These are phyloP conservation scores for Scyliorhinus canicula DNA, from an alignment of 2,797 vertebrate genomes.

Conservation along the genomic window DNA sequence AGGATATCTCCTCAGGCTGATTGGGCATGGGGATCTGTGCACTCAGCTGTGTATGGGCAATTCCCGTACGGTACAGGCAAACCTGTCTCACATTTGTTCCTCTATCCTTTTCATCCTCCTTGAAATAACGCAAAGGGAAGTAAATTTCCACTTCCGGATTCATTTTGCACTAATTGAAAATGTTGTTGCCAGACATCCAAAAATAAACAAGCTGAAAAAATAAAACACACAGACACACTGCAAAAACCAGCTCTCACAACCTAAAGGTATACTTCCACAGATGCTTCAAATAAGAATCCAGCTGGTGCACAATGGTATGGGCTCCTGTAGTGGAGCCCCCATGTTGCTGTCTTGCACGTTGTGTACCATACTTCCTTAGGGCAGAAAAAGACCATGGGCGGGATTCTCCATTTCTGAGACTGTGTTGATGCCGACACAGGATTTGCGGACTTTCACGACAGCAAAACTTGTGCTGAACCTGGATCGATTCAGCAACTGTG, in stretches of 20 bases:
- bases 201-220: background rate
- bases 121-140: background rate
- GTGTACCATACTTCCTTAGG: background rate
- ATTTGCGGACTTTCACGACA: no score
- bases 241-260: background rate
- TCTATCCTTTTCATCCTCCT: background rate
- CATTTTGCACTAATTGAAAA: background rate
- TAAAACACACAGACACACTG: background rate
- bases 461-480: no score
- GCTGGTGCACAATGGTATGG: background rate
- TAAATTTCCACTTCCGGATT: background rate
- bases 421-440: no score
- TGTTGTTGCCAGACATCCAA: background rate
- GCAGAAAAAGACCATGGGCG: no score
- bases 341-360: background rate
- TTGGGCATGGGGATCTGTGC: no score
- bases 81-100: background rate
- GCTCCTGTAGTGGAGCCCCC: background rate
- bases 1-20: no score
- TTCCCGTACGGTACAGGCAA: background rate
- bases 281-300: background rate
- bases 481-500: no score
- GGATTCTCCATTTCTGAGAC: no score
- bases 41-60: background rate
- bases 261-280: background rate